Percentiles rank a stretch among this genome's conserved stretches.
These are phyloP conservation scores for Ischnura elegans DNA, from an alignment of 2,888 invertebrate genomes.

Conservation along the genomic window DNA sequence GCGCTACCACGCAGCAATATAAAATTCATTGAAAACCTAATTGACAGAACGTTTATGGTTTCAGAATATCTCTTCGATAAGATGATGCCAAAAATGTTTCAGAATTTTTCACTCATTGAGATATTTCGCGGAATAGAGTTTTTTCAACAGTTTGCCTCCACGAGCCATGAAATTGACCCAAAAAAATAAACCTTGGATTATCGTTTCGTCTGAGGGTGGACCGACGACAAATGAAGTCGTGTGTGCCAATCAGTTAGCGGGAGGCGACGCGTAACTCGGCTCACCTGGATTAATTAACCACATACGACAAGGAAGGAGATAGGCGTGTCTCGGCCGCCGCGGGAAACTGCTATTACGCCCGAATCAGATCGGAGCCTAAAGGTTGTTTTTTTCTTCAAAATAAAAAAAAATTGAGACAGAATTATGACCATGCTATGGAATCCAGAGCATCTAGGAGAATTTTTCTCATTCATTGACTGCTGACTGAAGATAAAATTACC, in stretches of 20 bases:
- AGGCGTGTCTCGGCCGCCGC: neutral
- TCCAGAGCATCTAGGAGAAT: too few species aligned
- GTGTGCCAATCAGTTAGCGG: slow-evolving; percentile 15
- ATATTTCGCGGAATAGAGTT: neutral
- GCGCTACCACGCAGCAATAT: too few species aligned
- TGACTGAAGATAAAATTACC: too few species aligned
- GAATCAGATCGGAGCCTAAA: neutral
- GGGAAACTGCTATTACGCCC: neutral
- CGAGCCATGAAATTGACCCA: neutral
- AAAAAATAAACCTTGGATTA: neutral
- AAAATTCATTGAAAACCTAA: too few species aligned
- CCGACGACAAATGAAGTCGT: neutral
- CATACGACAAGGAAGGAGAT: neutral
- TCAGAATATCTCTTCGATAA: too few species aligned
- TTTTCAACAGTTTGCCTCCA: neutral
- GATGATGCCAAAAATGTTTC: too few species aligned
- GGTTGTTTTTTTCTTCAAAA: neutral
- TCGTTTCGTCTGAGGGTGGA: neutral
- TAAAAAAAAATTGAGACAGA: neutral
- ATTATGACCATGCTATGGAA: too few species aligned
- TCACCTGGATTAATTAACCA: neutral
- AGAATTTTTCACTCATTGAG: neutral
- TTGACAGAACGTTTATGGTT: too few species aligned
- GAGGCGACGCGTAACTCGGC: slow-evolving; percentile 28
- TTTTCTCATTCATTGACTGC: too few species aligned